Evolutionary conservation across 2,113 vertebrate genomes (phyloP).

Genomic region (Mustela nigripes): DNA sequence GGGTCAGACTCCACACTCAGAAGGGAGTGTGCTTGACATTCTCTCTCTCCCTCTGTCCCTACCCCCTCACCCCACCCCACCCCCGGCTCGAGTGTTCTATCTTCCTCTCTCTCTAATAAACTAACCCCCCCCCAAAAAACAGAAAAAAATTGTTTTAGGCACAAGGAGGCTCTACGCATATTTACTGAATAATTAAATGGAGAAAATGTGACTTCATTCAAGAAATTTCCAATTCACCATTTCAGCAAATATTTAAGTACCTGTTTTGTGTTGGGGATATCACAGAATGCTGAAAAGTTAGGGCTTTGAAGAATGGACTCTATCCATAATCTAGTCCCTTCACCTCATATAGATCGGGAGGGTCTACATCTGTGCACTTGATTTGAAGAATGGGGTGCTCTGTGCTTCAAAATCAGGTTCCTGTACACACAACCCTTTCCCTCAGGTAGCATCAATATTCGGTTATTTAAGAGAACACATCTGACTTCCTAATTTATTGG

Average conservation of each 20-base stretch:
- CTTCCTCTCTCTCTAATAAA: not conserved
- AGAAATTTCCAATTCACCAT: not conserved
- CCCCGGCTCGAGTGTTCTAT: not conserved
- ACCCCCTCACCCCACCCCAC: no score
- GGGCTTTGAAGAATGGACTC: not conserved
- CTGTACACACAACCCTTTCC: not conserved
- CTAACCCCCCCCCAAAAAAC: no score
- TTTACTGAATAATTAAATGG: not conserved
- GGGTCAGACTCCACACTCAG: not conserved
- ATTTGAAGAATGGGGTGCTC: not conserved
- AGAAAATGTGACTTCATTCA: slow-evolving; percentile 30
- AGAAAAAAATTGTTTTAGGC: not conserved
- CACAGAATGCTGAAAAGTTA: slow-evolving; percentile 15
- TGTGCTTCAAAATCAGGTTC: not conserved
- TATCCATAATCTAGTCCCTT: not conserved
- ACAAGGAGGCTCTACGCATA: not conserved
- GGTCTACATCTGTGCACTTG: not conserved
- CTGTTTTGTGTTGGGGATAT: not conserved
- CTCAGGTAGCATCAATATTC: not conserved
- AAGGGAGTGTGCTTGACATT: not conserved
- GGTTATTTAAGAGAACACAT: not conserved
- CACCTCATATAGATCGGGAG: not conserved
- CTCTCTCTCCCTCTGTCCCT: not conserved
- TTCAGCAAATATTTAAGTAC: not conserved
- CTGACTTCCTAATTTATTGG: not conserved